phyloP scores from a whole-genome alignment of 1,140 invertebrate genomes.

The Papilio machaon region DNA sequence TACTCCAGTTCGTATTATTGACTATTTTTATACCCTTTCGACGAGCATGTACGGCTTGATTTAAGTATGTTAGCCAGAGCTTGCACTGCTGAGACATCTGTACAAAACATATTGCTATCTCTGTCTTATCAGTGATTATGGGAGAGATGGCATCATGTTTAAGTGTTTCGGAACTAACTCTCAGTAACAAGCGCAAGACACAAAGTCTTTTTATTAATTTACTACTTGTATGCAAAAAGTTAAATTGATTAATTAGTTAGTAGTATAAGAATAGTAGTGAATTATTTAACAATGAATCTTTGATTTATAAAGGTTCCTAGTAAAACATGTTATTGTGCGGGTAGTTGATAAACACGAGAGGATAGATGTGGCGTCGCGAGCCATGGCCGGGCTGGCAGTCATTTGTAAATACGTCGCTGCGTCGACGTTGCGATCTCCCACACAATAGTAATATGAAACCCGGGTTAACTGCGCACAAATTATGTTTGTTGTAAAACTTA shows the following conservation, averaged over 20 bases:
- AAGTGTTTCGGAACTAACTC: too few species aligned
- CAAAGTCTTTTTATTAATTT: too few species aligned
- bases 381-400: slow-evolving; percentile 6
- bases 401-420: slow-evolving; percentile 39
- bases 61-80: neutral
- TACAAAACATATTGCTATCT: neutral
- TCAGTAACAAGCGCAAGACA: too few species aligned
- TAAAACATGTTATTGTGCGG: slow-evolving; percentile 2
- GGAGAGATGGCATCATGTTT: neutral
- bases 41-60: neutral
- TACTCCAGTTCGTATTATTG: neutral
- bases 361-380: neutral
- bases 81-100: neutral
- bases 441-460: slow-evolving; percentile 39
- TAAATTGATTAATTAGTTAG: neutral
- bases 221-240: too few species aligned
- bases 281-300: slow-evolving; percentile 9
- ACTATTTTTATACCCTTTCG: slow-evolving; percentile 9
- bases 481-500: slow-evolving; percentile 38
- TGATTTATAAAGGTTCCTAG: slow-evolving; percentile 11
- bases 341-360: slow-evolving; percentile 26
- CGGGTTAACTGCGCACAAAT: slow-evolving; percentile 41
- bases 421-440: slow-evolving; percentile 39
- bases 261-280: neutral
- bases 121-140: neutral